phyloP scores from a whole-genome alignment of 2,888 invertebrate genomes.

The Morpho helenor region DNA sequence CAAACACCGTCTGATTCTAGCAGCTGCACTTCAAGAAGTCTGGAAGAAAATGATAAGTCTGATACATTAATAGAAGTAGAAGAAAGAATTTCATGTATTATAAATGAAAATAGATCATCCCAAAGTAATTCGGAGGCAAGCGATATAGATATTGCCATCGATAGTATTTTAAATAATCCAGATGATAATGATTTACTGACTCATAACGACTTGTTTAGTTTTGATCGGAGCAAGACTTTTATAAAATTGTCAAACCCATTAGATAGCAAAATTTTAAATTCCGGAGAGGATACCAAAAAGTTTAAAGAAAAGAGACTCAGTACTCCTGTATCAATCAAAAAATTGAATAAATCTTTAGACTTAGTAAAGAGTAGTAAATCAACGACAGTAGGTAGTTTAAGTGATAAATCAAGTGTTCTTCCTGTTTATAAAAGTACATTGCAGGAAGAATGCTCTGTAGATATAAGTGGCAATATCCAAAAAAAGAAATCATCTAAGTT shows the following conservation, averaged over 20 bases:
- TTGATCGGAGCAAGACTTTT: constrained; percentile 60
- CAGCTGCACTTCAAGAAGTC: constrained; percentile 61
- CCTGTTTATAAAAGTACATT: constrained; percentile 62
- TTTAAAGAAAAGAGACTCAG: constrained; percentile 53
- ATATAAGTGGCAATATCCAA: constrained; percentile 42
- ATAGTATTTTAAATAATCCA: constrained; percentile 54
- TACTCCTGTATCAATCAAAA: constrained; percentile 56
- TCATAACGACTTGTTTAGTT: constrained; percentile 47
- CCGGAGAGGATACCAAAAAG: constrained; percentile 46
- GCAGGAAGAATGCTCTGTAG: constrained; percentile 41
- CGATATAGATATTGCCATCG: constrained; percentile 64
- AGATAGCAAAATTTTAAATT: constrained; percentile 40
- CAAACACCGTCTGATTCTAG: constrained; percentile 68
- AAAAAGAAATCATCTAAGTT: constrained; percentile 64
- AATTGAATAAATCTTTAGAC: constrained; percentile 58
- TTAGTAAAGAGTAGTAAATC: constrained; percentile 46
- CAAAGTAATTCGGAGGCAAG: constrained; percentile 70
- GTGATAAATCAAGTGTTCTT: constrained; percentile 57
- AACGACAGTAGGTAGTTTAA: constrained; percentile 40
- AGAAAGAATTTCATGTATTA: constrained; percentile 70
- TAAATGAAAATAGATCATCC: constrained; percentile 71
- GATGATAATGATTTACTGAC: constrained; percentile 41
- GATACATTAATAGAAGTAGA: constrained; percentile 65
- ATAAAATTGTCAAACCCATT: constrained; percentile 46
- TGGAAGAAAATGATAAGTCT: constrained; percentile 56